Conservation (phyloP, 2,113 vertebrate genomes). For the Formicarius rufipectus region DNA sequence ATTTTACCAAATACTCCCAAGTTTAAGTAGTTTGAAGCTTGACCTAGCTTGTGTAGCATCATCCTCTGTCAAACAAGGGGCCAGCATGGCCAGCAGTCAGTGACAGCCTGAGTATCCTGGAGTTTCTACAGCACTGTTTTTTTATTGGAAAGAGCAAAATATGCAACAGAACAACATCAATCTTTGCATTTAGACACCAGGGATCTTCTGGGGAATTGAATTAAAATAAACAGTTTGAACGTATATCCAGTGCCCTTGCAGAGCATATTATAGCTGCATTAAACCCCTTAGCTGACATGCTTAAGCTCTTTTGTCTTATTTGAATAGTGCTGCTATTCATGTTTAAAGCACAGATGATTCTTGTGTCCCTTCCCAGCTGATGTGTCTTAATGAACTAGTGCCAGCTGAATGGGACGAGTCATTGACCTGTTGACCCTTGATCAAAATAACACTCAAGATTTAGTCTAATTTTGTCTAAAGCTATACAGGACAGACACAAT, state of each 20-base stretch:
- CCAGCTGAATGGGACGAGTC: neutral
- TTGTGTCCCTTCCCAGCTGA: neutral
- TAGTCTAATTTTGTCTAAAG: neutral
- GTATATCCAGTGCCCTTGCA: neutral
- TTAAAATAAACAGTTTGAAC: neutral
- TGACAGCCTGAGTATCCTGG: neutral
- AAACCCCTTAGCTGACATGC: neutral
- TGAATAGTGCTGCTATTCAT: neutral
- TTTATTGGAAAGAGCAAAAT: neutral
- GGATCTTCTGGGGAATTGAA: neutral
- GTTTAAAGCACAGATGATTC: neutral
- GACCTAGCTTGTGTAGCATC: no score
- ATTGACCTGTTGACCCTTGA: neutral
- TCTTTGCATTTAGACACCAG: neutral
- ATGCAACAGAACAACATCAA: neutral
- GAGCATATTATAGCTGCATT: neutral
- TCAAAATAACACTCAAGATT: neutral
- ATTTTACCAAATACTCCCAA: neutral
- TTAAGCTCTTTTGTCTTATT: neutral
- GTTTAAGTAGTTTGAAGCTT: neutral
- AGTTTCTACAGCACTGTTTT: neutral
- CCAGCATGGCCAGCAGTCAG: neutral
- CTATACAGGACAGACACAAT: neutral
- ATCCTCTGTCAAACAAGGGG: accelerated
- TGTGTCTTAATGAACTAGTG: neutral